These are phyloP conservation scores for Ricordea florida DNA, from an alignment of 92 coral and sea anemone species.

Conservation along the genomic window DNA sequence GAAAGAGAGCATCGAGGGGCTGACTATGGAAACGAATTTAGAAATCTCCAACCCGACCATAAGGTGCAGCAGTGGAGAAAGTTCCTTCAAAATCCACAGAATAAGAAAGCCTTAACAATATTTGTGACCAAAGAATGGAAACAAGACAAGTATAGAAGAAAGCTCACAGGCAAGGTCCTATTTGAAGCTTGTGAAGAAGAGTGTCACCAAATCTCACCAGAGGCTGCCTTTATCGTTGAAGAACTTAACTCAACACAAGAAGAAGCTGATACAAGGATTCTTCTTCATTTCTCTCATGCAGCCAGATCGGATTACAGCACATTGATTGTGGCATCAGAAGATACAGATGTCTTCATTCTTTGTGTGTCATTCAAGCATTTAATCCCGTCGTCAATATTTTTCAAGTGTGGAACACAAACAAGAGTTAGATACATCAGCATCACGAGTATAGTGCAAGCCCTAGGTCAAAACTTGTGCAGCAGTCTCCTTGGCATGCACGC, in stretches of 20 bases:
- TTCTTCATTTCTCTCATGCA: too few species aligned
- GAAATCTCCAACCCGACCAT: slow-evolving; percentile 29
- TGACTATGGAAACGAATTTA: slow-evolving; percentile 27
- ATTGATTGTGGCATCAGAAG: slow-evolving; percentile 31
- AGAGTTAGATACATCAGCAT: too few species aligned
- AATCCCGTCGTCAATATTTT: slow-evolving; percentile 27
- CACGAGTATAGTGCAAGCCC: too few species aligned
- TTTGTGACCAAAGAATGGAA: slow-evolving; percentile 55
- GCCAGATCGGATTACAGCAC: too few species aligned
- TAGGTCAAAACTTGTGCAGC: too few species aligned
- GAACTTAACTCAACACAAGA: slow-evolving; percentile 43
- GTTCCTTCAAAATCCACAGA: slow-evolving; percentile 32
- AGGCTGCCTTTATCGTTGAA: not conserved
- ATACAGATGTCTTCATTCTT: too few species aligned
- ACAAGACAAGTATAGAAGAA: slow-evolving; percentile 4
- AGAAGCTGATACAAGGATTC: too few species aligned
- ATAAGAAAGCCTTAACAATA: slow-evolving; percentile 49
- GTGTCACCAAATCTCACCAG: slow-evolving; percentile 31
- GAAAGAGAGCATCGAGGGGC: slow-evolving; percentile 48
- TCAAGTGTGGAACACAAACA: slow-evolving; percentile 26
- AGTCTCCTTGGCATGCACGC: too few species aligned
- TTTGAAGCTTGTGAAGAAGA: slow-evolving; percentile 24
- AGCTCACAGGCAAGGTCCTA: too few species aligned
- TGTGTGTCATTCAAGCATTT: too few species aligned
- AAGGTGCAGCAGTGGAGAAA: slow-evolving; percentile 39